phyloP scores from a whole-genome alignment of 2,888 invertebrate genomes.

The Nemotelus pantherinus region DNA sequence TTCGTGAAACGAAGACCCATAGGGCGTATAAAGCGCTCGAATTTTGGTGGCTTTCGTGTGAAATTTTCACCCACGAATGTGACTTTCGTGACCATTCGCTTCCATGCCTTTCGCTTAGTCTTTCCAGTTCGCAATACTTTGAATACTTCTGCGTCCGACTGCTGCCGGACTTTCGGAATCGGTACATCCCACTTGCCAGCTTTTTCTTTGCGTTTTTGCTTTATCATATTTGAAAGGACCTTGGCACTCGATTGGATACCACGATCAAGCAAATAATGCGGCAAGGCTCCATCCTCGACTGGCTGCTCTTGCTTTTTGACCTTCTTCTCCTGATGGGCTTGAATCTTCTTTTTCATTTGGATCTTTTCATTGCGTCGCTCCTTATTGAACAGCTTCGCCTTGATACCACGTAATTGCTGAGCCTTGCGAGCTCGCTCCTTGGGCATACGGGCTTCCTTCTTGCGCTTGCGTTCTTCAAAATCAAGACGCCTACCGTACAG shows the following conservation, averaged over 20 bases:
- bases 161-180: conserved; percentile 96
- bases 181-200: conserved; percentile 99
- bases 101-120: conserved; percentile 95
- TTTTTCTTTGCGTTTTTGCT: conserved; percentile 99
- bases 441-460: conserved; percentile 93
- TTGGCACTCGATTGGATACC: conserved; percentile 94
- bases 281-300: conserved; percentile 90
- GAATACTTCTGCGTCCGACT: conserved; percentile 97
- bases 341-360: conserved; percentile 98
- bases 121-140: conserved; percentile 92
- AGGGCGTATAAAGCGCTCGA: conserved; percentile 97
- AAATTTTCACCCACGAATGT: conserved; percentile 98
- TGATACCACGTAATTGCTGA: conserved; percentile 90
- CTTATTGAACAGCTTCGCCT: conserved; percentile 97
- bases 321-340: conserved; percentile 95
- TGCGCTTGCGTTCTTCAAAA: conserved; percentile 96
- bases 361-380: conserved; percentile 97
- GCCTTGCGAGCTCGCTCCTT: conserved; percentile 93
- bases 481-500: conserved; percentile 95
- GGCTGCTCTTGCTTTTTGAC: conserved; percentile 86
- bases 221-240: conserved; percentile 98
- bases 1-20: conserved; percentile 97
- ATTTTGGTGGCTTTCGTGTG: conserved; percentile 98
- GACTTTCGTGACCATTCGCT: conserved; percentile 98
- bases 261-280: conserved; percentile 96